These are phyloP conservation scores for Larimichthys crocea DNA, from an alignment of 2,113 vertebrate species.

Conservation along the genomic window DNA sequence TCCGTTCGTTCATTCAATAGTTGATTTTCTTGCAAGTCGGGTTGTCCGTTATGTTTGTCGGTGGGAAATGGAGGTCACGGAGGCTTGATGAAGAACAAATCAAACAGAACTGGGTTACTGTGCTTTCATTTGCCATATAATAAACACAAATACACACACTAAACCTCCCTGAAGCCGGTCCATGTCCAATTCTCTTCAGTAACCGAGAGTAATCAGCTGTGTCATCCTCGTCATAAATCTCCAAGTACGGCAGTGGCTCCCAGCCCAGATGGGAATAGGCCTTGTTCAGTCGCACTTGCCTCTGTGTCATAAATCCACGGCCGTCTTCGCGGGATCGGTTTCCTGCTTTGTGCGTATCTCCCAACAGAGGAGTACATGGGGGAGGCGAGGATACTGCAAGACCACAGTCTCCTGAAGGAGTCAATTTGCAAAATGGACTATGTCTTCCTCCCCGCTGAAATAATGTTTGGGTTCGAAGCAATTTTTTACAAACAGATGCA, in stretches of 20 bases:
- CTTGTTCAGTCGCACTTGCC: constrained; percentile 69
- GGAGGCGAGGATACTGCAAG: constrained; percentile 59
- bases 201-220: constrained; percentile 81
- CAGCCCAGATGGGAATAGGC: constrained; percentile 74
- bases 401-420: constrained; percentile 67
- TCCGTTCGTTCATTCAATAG: constrained; percentile 27
- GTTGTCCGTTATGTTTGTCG: constrained; percentile 25
- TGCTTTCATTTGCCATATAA: constrained; percentile 52
- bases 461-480: constrained; percentile 55
- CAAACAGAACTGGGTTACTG: constrained; percentile 40
- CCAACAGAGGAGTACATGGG: constrained; percentile 49
- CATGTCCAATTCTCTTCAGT: constrained; percentile 78
- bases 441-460: constrained; percentile 64
- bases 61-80: constrained; percentile 26
- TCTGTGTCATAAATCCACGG: constrained; percentile 77
- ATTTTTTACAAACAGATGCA: constrained; percentile 43
- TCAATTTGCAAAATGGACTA: constrained; percentile 73
- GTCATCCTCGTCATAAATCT: constrained; percentile 83
- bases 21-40: constrained; percentile 21
- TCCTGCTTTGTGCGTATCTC: constrained; percentile 66
- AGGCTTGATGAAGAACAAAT: constrained; percentile 48
- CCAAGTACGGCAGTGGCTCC: constrained; percentile 56
- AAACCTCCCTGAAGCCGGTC: constrained; percentile 49
- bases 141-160: constrained; percentile 59
- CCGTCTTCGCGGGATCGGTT: constrained; percentile 65